Evolutionary conservation across 2,888 invertebrate genomes (phyloP).

Genomic region (Alsophila aescularia): DNA sequence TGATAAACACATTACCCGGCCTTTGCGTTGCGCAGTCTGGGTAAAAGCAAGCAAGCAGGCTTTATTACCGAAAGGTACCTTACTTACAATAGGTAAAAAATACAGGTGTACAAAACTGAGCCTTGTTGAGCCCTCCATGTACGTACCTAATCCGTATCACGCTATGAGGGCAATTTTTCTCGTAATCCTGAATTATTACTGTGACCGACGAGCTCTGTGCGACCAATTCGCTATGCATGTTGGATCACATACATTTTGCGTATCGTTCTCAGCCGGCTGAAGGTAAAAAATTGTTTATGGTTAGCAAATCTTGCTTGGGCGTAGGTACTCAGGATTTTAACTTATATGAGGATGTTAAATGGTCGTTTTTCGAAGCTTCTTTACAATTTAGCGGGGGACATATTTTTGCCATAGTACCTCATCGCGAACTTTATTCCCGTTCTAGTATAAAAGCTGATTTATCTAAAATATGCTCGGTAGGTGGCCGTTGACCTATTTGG

Average conservation of each 20-base stretch:
- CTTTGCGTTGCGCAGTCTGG: too few species aligned
- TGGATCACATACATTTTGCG: conserved; percentile 14
- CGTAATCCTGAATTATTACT: conserved; percentile 28
- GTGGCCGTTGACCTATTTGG: conserved; percentile 26
- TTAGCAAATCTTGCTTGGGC: too few species aligned
- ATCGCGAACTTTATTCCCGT: background rate
- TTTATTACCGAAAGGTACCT: too few species aligned
- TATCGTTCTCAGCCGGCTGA: background rate
- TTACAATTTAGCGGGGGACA: too few species aligned
- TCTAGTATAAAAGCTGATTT: background rate
- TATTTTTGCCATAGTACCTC: background rate
- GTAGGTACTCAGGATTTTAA: too few species aligned
- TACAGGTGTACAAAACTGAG: conserved; percentile 3
- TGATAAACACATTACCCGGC: too few species aligned
- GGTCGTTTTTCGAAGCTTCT: too few species aligned
- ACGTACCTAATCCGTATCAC: conserved; percentile 13
- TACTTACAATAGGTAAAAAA: too few species aligned
- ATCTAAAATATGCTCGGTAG: conserved; percentile 3
- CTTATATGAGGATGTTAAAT: too few species aligned
- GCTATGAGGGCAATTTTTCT: conserved; percentile 23
- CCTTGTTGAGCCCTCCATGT: background rate
- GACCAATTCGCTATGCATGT: conserved; percentile 16
- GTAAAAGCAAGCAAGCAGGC: too few species aligned
- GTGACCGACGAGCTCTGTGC: conserved; percentile 12
- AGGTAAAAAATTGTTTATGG: background rate